Evolutionary conservation across 1,140 invertebrate species (phyloP).

Genomic region (Microplitis mediator): DNA sequence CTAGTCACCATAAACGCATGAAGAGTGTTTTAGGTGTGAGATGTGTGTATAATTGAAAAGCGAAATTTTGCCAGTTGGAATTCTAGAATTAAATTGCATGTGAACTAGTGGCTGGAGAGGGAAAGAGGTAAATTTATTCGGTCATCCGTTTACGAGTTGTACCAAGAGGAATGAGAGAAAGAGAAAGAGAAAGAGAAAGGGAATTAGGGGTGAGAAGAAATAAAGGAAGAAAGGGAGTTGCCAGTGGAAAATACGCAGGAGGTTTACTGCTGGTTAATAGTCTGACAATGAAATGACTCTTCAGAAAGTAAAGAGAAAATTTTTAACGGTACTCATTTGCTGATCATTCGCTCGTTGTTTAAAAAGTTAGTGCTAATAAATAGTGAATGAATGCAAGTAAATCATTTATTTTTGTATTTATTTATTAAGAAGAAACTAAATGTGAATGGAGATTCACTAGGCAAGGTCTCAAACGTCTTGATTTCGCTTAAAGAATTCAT

Average conservation of each 20-base stretch:
- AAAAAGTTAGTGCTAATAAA: too few relatives aligned
- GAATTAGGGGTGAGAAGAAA: background rate
- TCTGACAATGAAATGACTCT: background rate
- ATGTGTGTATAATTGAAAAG: slow-evolving; percentile 13
- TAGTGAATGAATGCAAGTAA: too few relatives aligned
- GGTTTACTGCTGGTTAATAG: slow-evolving; percentile 17
- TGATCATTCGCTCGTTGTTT: too few relatives aligned
- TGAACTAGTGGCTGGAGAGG: background rate
- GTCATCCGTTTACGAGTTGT: slow-evolving; percentile 1
- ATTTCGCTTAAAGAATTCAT: too few relatives aligned
- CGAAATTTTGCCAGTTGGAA: slow-evolving; percentile 14
- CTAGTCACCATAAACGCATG: background rate
- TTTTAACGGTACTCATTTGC: background rate
- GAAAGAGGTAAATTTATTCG: slow-evolving; percentile 11
- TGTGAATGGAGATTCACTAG: too few relatives aligned
- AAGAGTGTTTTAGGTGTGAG: background rate
- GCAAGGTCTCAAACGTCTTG: too few relatives aligned
- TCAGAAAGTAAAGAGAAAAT: background rate
- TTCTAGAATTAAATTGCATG: slow-evolving; percentile 14
- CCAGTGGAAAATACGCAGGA: background rate
- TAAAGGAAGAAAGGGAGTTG: background rate
- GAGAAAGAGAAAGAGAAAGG: background rate
- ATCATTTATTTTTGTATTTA: too few relatives aligned
- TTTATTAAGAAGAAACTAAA: too few relatives aligned
- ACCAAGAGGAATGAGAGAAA: background rate